These are phyloP conservation scores for Beroe forskalii DNA, from an alignment of 37 sponge, comb jelly and placozoan genomes.

Conservation along the genomic window DNA sequence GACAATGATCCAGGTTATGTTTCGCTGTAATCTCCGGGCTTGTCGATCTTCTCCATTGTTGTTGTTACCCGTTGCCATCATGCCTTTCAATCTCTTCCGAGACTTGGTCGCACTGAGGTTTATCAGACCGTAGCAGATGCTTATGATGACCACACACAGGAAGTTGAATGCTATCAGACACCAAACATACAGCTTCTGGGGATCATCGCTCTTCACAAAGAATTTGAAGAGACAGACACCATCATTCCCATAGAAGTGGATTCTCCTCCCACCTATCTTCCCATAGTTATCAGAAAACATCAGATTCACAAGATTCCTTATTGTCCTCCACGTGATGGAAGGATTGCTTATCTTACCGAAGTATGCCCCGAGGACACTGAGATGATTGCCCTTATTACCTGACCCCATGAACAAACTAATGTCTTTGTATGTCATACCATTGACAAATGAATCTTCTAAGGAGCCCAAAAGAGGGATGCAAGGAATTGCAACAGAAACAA, in stretches of 20 bases:
- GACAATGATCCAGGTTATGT: not conserved
- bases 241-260: slow-evolving; percentile 34
- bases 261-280: not conserved
- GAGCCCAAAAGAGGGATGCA: not conserved
- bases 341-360: not conserved
- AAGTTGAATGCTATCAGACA: slow-evolving; percentile 18
- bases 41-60: too few species aligned
- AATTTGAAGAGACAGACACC: slow-evolving; percentile 56
- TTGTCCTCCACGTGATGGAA: not conserved
- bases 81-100: not conserved
- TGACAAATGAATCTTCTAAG: slow-evolving; percentile 19
- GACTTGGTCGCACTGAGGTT: not conserved
- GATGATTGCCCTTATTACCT: not conserved
- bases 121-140: not conserved
- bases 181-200: not conserved
- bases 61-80: not conserved
- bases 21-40: not conserved
- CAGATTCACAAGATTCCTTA: not conserved
- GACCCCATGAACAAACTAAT: not conserved
- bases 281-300: slow-evolving; percentile 15
- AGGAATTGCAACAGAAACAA: not conserved
- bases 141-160: not conserved
- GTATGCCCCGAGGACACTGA: not conserved
- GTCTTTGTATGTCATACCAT: not conserved
- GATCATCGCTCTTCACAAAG: not conserved